Evolutionary conservation across 2,888 invertebrate genomes (phyloP).

Genomic region (Lasioglossum lativentre): DNA sequence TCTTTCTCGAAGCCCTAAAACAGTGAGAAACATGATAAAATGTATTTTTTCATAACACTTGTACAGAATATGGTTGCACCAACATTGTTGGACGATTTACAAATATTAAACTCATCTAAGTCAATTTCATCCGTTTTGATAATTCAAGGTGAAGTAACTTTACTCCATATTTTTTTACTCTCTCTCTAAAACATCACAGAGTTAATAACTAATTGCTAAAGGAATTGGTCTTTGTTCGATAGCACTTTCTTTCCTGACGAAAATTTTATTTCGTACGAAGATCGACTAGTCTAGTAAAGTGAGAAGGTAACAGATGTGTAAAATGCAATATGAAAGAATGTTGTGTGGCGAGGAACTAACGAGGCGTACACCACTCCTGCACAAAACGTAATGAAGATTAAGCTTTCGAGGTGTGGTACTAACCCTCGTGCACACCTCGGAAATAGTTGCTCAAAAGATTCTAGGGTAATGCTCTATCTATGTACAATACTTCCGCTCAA

Average conservation of each 20-base stretch:
- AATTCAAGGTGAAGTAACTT: neutral
- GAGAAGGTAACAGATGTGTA: neutral
- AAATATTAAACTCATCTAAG: neutral
- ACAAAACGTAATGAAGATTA: neutral
- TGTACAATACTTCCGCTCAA: too few relatives aligned
- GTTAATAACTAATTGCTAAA: neutral
- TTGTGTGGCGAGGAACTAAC: neutral
- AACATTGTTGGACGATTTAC: too few relatives aligned
- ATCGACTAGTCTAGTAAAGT: neutral
- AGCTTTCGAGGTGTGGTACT: neutral
- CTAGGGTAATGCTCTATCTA: neutral
- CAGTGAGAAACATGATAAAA: neutral
- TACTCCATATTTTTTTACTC: too few relatives aligned
- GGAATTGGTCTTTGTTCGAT: neutral
- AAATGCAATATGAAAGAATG: neutral
- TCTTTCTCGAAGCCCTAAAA: neutral
- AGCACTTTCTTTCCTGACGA: too few relatives aligned
- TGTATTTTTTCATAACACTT: neutral
- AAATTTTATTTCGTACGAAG: neutral
- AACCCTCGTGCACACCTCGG: neutral
- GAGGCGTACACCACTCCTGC: neutral
- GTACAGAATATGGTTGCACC: neutral
- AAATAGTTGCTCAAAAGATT: neutral
- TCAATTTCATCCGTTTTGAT: neutral
- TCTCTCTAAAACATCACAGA: too few relatives aligned